A percentile compares a stretch with the other conserved stretches of the same genome.
Evolutionary conservation across 1,140 invertebrate species (phyloP).

Genomic region (Scylla paramamosain): DNA sequence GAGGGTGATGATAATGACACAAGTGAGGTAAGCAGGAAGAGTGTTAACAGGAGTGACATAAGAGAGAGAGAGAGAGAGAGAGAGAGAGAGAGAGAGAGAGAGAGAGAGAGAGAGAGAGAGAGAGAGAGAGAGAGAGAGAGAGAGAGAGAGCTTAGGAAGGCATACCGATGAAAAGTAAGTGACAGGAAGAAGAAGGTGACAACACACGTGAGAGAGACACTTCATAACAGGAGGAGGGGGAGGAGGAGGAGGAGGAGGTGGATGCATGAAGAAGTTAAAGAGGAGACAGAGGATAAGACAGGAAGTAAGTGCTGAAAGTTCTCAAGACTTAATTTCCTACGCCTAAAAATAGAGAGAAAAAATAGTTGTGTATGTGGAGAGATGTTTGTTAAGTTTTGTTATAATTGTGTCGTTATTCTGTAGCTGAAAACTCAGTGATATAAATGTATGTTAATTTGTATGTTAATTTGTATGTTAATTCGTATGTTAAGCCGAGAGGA

Average conservation of each 20-base stretch:
- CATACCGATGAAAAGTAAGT: too few species aligned
- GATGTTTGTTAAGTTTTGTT: too few species aligned
- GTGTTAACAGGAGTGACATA: background rate
- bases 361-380: too few species aligned
- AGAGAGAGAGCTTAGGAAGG: too few species aligned
- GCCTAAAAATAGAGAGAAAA: too few species aligned
- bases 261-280: background rate
- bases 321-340: too few species aligned
- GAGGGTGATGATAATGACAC: background rate
- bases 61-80: constrained; percentile 20
- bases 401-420: too few species aligned
- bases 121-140: background rate
- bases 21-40: background rate
- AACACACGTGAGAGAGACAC: background rate
- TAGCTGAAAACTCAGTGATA: too few species aligned
- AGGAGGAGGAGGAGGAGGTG: background rate
- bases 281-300: background rate
- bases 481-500: too few species aligned
- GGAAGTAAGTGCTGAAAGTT: background rate
- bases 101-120: constrained; percentile 7
- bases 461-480: too few species aligned
- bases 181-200: too few species aligned
- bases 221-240: background rate
- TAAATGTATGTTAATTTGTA: too few species aligned
- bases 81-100: constrained; percentile 20